Evolutionary conservation across 1,140 invertebrate species (phyloP), one percentile per base, ranked within the genome.

Genomic region (Drosophila melanica): DNA sequence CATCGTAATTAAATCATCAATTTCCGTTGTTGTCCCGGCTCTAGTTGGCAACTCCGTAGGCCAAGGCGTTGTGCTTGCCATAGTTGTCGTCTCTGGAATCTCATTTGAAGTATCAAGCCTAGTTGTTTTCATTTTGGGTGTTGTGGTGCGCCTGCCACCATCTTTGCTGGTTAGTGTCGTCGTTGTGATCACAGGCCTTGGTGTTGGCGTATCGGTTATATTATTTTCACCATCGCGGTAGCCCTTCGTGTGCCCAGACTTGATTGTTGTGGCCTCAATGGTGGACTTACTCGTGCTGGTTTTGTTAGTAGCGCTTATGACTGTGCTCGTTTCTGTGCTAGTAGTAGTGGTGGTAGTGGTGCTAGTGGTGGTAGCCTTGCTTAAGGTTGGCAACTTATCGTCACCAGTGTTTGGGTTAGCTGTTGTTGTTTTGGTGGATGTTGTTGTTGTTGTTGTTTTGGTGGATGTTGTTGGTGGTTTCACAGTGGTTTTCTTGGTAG

Each of bases 161-260:
- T 80, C 66, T 23, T 60, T 81, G 18, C 53, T 79, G 27, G 73
- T 69, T 48, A 82, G 54, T 23, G 69, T 82, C 27, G 89, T 90
- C 11, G 84, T 81, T 35, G 74, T 77, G 7, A 77, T 55, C 47
- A 75, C 33, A 12, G 82, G 75, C 14, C 75, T 75, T 45, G 76
- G 57, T 1, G 79, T 81, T 20, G 84, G 73, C 6, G 82, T 90
- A 54, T 90, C 90, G 20, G 91, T 92, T 44, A 92, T 92, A 66
- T 92, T 91, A 62, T 92, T 91, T 39, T 92, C 90, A 59, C 91
- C 90, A 90, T 90, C 86, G 18, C 91, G 81, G 55, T 92, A 91
- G 10, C 79, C 76, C 45, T 91, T 90, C 1, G 90, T 82, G 37
- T 87, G 79, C 23, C 87, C 86, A 3, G 84, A 82, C 45, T 92